Evolutionary conservation across 1,140 invertebrate genomes (phyloP).

Genomic region (Dreissena polymorpha): DNA sequence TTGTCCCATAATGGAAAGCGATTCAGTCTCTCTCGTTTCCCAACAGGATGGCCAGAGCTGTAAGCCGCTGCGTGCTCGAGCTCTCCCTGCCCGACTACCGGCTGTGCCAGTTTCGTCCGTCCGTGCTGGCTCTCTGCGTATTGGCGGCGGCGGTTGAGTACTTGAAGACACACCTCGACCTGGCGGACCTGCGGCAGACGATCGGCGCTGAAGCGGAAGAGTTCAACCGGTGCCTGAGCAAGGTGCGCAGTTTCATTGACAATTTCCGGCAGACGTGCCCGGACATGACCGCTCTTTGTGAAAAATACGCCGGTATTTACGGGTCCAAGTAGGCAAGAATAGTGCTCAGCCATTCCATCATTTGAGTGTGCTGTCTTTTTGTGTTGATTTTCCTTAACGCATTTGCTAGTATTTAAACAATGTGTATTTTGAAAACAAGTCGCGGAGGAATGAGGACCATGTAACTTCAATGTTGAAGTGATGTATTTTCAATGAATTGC

Average conservation of each 20-base stretch:
- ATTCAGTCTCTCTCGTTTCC: too few species aligned
- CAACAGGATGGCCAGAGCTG: slow-evolving; percentile 60
- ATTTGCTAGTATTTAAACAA: too few species aligned
- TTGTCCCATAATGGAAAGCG: too few species aligned
- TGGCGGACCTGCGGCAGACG: slow-evolving; percentile 57
- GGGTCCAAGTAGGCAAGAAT: slow-evolving; percentile 57
- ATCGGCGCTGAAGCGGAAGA: slow-evolving; percentile 52
- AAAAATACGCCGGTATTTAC: slow-evolving; percentile 59
- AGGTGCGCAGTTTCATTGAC: slow-evolving; percentile 57
- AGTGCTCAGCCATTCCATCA: too few species aligned
- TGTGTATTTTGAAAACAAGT: too few species aligned
- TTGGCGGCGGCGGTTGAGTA: slow-evolving; percentile 62
- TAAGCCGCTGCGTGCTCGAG: slow-evolving; percentile 62
- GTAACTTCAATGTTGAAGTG: too few species aligned
- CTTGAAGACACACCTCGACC: slow-evolving; percentile 50
- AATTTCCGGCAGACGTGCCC: slow-evolving; percentile 59
- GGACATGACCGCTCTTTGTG: slow-evolving; percentile 58
- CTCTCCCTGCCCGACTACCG: slow-evolving; percentile 67
- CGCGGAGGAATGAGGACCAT: too few species aligned
- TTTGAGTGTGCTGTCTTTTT: too few species aligned
- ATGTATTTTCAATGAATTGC: too few species aligned
- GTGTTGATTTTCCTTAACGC: too few species aligned
- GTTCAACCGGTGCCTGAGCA: slow-evolving; percentile 50
- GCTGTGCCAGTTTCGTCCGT: slow-evolving; percentile 62
- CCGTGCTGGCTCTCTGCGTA: slow-evolving; percentile 64